A percentile compares a stretch with the other conserved stretches of the same genome.
These are phyloP conservation scores for Synanthedon formicaeformis DNA, from an alignment of 2,888 invertebrate species.

Conservation along the genomic window DNA sequence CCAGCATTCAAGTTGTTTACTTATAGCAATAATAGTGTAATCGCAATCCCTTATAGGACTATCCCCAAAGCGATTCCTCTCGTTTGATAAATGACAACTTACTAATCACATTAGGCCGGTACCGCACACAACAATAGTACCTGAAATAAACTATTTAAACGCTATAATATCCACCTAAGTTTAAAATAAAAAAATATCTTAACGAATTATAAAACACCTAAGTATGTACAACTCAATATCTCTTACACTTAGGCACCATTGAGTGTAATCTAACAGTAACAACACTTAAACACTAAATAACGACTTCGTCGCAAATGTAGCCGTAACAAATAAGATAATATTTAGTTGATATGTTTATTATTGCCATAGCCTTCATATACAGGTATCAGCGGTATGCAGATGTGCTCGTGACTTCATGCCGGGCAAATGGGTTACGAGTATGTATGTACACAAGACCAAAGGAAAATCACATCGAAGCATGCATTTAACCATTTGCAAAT, in stretches of 20 bases:
- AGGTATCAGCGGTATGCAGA: slow-evolving; percentile 25
- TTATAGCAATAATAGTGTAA: too few species aligned
- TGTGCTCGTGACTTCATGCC: slow-evolving; percentile 38
- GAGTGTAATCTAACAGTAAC: slow-evolving; percentile 13
- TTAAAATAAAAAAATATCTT: background rate
- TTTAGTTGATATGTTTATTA: slow-evolving; percentile 57
- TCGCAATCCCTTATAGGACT: too few species aligned
- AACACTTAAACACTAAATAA: slow-evolving; percentile 45
- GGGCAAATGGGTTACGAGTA: slow-evolving; percentile 33
- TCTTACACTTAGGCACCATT: slow-evolving; percentile 28
- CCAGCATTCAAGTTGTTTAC: too few species aligned
- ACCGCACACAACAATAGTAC: background rate
- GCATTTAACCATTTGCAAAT: slow-evolving; percentile 13
- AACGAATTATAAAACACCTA: background rate
- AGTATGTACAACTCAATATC: background rate
- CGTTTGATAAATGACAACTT: too few species aligned
- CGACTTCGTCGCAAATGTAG: slow-evolving; percentile 38
- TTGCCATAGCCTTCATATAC: slow-evolving; percentile 37
- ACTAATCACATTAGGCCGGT: background rate
- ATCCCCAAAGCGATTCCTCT: too few species aligned
- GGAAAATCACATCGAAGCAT: slow-evolving; percentile 20
- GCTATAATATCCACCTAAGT: background rate
- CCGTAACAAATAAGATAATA: slow-evolving; percentile 31
- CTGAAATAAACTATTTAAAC: background rate
- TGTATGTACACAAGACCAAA: slow-evolving; percentile 22